Evolutionary conservation across 1,140 invertebrate species (phyloP), one percentile per base, ranked within the genome.

Genomic region (Spodoptera litura): DNA sequence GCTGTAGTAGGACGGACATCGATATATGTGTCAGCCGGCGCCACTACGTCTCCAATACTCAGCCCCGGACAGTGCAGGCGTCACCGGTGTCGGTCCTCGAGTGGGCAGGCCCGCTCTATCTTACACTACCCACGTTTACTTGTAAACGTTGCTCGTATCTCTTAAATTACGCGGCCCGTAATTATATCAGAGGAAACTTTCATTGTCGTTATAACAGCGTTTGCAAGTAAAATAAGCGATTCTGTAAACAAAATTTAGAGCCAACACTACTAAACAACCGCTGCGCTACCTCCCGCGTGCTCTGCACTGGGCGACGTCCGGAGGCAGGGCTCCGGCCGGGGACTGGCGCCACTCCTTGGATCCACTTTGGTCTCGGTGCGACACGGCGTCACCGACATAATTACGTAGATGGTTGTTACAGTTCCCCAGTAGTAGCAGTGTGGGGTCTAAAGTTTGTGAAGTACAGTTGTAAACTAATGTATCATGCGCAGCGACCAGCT

Each of bases 391-490:
- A 5, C 31, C 31, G 31, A 31, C 31, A 2, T 2, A 2, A 31
- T 5, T 4, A 31, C 31, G 31, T 31, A 31, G 0, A 5, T 31
- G 31, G 31, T 0, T 2, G 31, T 31, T 4, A 31, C 4, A 5
- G 31, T 31, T 31, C 31, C 31, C 31, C 31, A 31, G 31, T 51
- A 49, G 35, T 61, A 56, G 53, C 20, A 20, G 53, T 56, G 20
- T 74, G 81, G 79, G 82, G 83, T 85, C 81, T 80, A 58, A 81
- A 83, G 55, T 81, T 82, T 83, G 85, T 83, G 70, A 52, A 56
- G 68, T 73, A 70, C 44, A 73, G 55, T 81, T 72, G 79, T 73
- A 78, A 85, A 80, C 79, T 79, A 74, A 64, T 64, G 61, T 49
- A 49, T 64, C 8, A 44, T 10, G 61, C 61, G 59, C 59, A 31